Base-by-base conservation (phyloP, 1,140 invertebrate species). In the Eumaeus atala region DNA sequence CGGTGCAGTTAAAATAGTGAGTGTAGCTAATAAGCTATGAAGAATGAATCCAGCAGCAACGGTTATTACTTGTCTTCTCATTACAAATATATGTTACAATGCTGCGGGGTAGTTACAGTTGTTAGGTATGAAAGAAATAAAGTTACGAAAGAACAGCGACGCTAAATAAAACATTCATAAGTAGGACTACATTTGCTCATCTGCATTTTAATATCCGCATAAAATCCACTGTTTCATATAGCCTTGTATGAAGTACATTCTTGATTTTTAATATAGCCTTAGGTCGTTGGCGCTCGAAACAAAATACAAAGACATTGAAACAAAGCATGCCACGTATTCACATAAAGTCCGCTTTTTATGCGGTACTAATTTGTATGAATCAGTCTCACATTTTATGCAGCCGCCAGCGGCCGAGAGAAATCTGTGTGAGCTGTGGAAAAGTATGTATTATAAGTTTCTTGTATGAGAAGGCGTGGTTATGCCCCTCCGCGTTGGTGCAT, bases 401-500 rank as follows among this genome's bases (percentile, higher is more conserved):
- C 7, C 38, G 38, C 9, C 38, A 8, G 38, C 38, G 4, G 38
- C 38, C 17, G 40, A 8, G 37, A 42, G 28, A 40, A 53, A 53
- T 44, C 38, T 53, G 21, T 66, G 49, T 42, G 55, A 58, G 21
- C 53, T 38, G 33, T 52, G 52, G 64, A 66, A 64, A 69, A 66
- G 59, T 62, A 56, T 37, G 58, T 40, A 62, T 69, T 69, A 70
- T 65, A 70, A 72, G 59, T 72, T 72, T 63, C 62, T 66, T 62
- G 58, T 51, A 73, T 28, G 21, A 28, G n/a, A n/a, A n/a, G 55
- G 70, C 70, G 50, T 70, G 72, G 73, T 72, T 67, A 68, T 65
- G 47, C 61, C 58, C 53, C 53, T 49, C 64, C 72, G 71, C 75
- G 74, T 64, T 70, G 69, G 60, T 70, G 79, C 74, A 80, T 80